Conservation (phyloP, 2,113 vertebrate genomes). For the Andinoacara biseriatus region DNA sequence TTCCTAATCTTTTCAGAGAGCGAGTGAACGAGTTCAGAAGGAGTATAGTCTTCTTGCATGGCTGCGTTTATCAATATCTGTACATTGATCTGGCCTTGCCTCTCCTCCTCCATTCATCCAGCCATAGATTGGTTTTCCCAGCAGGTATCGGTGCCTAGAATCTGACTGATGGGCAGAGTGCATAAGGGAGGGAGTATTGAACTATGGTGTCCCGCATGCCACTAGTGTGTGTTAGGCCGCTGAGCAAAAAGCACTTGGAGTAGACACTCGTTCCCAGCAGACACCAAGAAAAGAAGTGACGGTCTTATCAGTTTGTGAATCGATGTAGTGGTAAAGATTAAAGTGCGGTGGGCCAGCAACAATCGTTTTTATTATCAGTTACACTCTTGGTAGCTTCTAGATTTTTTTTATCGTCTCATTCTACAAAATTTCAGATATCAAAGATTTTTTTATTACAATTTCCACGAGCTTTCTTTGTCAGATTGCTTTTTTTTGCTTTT, state of each 20-base stretch:
- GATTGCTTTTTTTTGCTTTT: not conserved
- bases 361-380: not conserved
- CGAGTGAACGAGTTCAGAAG: slow-evolving; percentile 69
- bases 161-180: slow-evolving; percentile 74
- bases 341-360: not conserved
- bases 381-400: not conserved
- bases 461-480: not conserved
- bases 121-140: slow-evolving; percentile 80
- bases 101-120: slow-evolving; percentile 75
- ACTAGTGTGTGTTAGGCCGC: slow-evolving; percentile 63
- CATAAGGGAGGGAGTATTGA: slow-evolving; percentile 65
- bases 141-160: slow-evolving; percentile 75
- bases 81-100: slow-evolving; percentile 76
- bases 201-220: slow-evolving; percentile 65
- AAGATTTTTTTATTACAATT: not conserved
- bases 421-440: not conserved
- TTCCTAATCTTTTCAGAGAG: slow-evolving; percentile 66
- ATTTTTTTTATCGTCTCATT: not conserved
- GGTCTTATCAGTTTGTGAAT: slow-evolving; percentile 26
- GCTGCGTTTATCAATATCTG: slow-evolving; percentile 79
- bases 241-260: slow-evolving; percentile 61
- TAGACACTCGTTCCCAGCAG: not conserved
- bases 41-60: slow-evolving; percentile 69
- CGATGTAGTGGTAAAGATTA: slow-evolving; percentile 6
- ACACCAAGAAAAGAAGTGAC: not conserved